Evolutionary conservation across 2,113 vertebrate species (phyloP).

Genomic region (Pampusana beccarii): DNA sequence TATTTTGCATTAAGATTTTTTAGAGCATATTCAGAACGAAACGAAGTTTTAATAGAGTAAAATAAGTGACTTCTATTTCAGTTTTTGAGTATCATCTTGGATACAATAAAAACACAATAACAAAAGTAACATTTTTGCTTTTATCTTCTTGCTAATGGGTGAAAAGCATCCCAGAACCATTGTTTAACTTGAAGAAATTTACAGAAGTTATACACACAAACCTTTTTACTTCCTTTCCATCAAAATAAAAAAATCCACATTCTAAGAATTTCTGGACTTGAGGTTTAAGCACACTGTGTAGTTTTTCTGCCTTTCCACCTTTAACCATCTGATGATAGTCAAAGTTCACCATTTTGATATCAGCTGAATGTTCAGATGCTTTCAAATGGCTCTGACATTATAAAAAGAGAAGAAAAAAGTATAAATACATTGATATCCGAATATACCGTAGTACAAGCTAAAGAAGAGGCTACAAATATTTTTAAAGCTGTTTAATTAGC

Average conservation of each 20-base stretch:
- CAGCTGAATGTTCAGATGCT: slow-evolving; percentile 88
- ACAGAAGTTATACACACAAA: slow-evolving; percentile 60
- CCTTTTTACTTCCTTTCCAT: slow-evolving; percentile 88
- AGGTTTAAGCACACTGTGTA: slow-evolving; percentile 89
- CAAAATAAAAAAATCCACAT: slow-evolving; percentile 95
- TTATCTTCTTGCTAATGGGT: background rate
- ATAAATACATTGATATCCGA: background rate
- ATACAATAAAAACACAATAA: background rate
- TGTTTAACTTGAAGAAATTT: background rate
- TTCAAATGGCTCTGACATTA: slow-evolving; percentile 91
- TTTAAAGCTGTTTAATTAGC: background rate
- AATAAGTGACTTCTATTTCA: background rate
- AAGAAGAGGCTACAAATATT: background rate
- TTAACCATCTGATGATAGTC: slow-evolving; percentile 98
- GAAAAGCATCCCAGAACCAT: background rate
- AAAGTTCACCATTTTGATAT: slow-evolving; percentile 95
- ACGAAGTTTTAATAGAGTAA: background rate
- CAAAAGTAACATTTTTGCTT: background rate
- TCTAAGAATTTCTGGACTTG: slow-evolving; percentile 89
- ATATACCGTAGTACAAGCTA: background rate
- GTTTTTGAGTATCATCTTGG: background rate
- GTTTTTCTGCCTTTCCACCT: slow-evolving; percentile 94
- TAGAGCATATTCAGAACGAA: background rate
- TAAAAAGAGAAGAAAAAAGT: background rate
- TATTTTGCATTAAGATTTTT: background rate